Evolutionary conservation across 2,888 invertebrate species (phyloP), one percentile per base, ranked within the genome.

Genomic region (Epinotia demarniana): DNA sequence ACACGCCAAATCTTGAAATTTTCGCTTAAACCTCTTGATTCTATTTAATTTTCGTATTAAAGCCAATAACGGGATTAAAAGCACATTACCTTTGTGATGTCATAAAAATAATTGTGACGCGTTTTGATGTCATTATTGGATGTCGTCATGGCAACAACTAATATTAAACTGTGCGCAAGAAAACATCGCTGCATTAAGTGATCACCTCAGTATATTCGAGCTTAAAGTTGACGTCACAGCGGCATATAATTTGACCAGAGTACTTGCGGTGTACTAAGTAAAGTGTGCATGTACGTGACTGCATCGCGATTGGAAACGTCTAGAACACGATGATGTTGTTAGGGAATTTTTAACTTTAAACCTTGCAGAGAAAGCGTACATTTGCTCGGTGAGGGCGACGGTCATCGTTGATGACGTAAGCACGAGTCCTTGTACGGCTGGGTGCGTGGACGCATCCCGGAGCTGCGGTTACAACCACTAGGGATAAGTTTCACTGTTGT

Each of bases 391-490:
- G 78, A 74, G 80, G 27, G 77, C 79, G 82, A 79, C 78, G 84
- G 87, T 86, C 86, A 87, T 81, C 82, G 85, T 78, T 80, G 78
- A 82, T 91, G 90, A 91, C 89, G 90, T 89, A 86, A 89, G 79
- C 80, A 78, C 49, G 82, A 89, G 94, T 89, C 94, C 94, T 94
- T 94, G 92, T 86, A 91, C 90, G 92, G 90, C 88, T 85, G 84
- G 92, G 84, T 91, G 92, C 88, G 80, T 82, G 85, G 87, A 86
- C 88, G 88, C 89, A 90, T 90, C 91, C 87, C 87, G 89, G 83
- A 90, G 88, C 86, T 94, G 89, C 84, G 88, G 89, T 91, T 92
- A 91, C 92, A 90, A 89, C 91, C 85, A 89, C 90, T 89, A 84
- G 81, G 89, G 89, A 91, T 90, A 86, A 82, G 85, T 92, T 93